Conservation (phyloP, 53 echinoderm and acorn worm species). For the Hippasteria phrygiana region DNA sequence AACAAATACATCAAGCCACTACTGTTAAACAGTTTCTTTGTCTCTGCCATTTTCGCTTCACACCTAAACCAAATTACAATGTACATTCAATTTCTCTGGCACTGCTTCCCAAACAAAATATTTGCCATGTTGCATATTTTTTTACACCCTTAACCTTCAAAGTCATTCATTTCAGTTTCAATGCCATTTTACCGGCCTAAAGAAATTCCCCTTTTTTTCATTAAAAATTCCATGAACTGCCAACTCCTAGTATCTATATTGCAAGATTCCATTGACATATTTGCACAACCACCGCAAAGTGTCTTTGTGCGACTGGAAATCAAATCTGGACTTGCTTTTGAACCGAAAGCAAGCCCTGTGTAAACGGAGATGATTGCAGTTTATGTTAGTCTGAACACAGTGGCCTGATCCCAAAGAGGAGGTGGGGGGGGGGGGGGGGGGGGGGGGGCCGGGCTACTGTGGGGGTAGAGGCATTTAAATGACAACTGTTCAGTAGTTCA, state of each 20-base stretch:
- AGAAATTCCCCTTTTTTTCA: not conserved
- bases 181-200: not conserved
- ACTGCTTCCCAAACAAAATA: not conserved
- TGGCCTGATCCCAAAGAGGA: not conserved
- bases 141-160: not conserved
- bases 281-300: not conserved
- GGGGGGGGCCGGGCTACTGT: not conserved
- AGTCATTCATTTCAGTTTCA: not conserved
- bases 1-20: too few species aligned
- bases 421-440: not conserved
- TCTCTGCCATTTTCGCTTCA: too few species aligned
- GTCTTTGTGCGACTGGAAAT: not conserved
- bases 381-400: not conserved
- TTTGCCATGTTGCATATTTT: not conserved
- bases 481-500: too few species aligned
- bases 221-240: too few species aligned
- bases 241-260: not conserved
- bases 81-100: too few species aligned
- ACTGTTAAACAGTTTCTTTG: too few species aligned
- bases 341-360: not conserved
- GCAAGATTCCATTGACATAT: not conserved
- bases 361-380: conserved; percentile 9
- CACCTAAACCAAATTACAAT: too few species aligned
- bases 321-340: conserved; percentile 3
- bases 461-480: not conserved